These are phyloP conservation scores for Sander lucioperca DNA, from an alignment of 2,113 vertebrate genomes.

Conservation along the genomic window DNA sequence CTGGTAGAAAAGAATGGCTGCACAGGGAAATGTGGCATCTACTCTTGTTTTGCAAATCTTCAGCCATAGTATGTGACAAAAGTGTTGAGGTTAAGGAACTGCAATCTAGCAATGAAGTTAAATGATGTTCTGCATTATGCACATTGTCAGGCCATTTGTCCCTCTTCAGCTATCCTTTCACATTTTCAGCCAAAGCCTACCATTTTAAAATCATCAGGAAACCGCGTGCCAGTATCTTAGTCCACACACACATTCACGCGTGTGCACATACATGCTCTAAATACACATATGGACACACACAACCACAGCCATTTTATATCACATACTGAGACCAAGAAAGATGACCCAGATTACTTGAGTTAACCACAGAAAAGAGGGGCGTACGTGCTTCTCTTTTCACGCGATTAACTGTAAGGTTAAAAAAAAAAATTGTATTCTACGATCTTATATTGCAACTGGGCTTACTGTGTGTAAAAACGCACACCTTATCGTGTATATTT, in stretches of 20 bases:
- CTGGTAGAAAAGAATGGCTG: conserved; percentile 6
- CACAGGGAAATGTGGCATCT: neutral
- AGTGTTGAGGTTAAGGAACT: neutral
- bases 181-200: conserved; percentile 33
- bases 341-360: conserved; percentile 72
- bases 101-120: neutral
- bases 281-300: neutral
- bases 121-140: conserved; percentile 5
- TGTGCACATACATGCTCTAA: conserved; percentile 9
- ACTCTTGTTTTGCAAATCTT: conserved; percentile 8
- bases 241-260: neutral
- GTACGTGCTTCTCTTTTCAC: conserved; percentile 3
- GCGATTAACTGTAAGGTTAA: no score
- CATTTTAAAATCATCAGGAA: conserved; percentile 32
- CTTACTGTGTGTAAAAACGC: neutral
- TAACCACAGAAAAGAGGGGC: conserved; percentile 1
- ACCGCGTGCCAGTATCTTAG: conserved; percentile 21
- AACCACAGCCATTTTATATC: conserved; percentile 2
- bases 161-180: conserved; percentile 23
- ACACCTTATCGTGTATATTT: neutral
- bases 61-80: neutral
- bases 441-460: neutral
- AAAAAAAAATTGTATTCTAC: neutral
- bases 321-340: conserved; percentile 4
- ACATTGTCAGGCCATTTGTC: conserved; percentile 6